Percentiles rank a stretch among this genome's conserved stretches.
Evolutionary conservation across 1,140 invertebrate species (phyloP).

Genomic region (Euura saliciscinereae): DNA sequence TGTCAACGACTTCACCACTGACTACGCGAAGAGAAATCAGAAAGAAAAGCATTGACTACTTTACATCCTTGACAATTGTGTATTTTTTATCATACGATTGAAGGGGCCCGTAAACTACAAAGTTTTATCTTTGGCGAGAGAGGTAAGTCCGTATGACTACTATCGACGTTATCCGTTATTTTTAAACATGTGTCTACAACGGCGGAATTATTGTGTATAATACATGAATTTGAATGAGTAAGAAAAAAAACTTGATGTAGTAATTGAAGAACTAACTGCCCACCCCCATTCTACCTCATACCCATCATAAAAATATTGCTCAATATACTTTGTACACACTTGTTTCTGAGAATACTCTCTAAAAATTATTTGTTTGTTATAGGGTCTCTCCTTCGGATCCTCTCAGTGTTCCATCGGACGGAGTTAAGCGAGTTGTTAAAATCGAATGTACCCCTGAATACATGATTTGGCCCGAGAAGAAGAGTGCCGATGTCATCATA

Average conservation of each 20-base stretch:
- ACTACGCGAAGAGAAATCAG: neutral
- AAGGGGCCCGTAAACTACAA: too few species aligned
- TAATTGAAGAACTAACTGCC: neutral
- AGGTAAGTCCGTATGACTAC: neutral
- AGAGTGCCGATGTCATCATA: neutral
- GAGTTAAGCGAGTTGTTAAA: neutral
- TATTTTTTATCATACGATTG: neutral
- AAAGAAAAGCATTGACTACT: neutral
- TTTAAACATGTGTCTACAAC: too few species aligned
- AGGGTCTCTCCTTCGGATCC: slow-evolving; percentile 27
- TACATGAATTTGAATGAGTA: neutral
- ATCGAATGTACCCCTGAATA: slow-evolving; percentile 5
- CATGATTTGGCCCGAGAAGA: slow-evolving; percentile 15
- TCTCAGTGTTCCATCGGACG: slow-evolving; percentile 20
- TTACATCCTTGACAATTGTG: neutral
- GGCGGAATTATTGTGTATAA: too few species aligned
- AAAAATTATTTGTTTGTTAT: slow-evolving; percentile 31
- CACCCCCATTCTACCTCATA: too few species aligned
- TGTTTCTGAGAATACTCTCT: neutral
- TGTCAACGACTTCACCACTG: neutral
- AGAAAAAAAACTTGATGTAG: neutral
- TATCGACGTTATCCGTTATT: too few species aligned
- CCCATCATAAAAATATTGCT: too few species aligned
- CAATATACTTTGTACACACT: too few species aligned
- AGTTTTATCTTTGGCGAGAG: neutral